These are phyloP conservation scores for Spodoptera littoralis DNA, from an alignment of 2,888 invertebrate species.

Conservation along the genomic window DNA sequence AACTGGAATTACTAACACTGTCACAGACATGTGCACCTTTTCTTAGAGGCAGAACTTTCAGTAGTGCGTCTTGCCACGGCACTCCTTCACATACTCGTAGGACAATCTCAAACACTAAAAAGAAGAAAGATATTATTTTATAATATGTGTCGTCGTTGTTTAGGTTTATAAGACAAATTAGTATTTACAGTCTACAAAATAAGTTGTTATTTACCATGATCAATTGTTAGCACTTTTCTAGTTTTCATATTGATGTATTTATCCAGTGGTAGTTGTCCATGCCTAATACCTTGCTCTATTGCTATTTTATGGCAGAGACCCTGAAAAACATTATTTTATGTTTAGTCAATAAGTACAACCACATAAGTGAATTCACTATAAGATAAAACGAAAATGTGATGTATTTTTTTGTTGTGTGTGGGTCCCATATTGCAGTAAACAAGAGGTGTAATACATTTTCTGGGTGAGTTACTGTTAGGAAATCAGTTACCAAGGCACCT, in stretches of 20 bases:
- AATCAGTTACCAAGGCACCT: no score
- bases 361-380: no score
- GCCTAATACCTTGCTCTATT: conserved; percentile 92
- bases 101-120: conserved; percentile 95
- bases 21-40: conserved; percentile 90
- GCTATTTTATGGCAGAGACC: conserved; percentile 96
- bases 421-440: no score
- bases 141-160: conserved; percentile 10
- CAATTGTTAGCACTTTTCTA: conserved; percentile 97
- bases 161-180: background rate
- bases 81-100: conserved; percentile 93
- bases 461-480: no score
- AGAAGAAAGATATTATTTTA: conserved; percentile 18
- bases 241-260: conserved; percentile 97
- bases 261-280: conserved; percentile 96
- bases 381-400: no score
- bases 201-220: conserved; percentile 92
- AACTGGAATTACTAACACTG: conserved; percentile 66
- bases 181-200: background rate
- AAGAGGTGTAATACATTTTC: no score
- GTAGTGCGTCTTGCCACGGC: conserved; percentile 93
- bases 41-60: conserved; percentile 93
- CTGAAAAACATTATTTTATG: conserved; percentile 76
- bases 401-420: no score
- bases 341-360: no score